Conservation (phyloP, 2,797 vertebrate genomes). For the Amblyopsis hoosieri region DNA sequence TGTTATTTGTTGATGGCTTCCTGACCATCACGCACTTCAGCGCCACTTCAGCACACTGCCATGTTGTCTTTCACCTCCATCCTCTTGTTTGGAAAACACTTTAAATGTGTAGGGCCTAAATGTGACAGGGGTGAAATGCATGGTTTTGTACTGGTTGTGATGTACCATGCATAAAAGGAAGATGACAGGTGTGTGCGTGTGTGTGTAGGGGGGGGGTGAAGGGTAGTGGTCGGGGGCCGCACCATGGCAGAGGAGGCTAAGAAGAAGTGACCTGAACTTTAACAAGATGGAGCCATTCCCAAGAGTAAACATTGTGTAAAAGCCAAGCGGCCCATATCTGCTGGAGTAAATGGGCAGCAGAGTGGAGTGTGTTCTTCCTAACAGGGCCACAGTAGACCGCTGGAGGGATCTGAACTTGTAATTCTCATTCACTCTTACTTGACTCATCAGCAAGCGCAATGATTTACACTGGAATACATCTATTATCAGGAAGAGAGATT, state of each 20-base stretch:
- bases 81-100: slow-evolving; percentile 9
- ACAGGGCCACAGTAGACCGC: slow-evolving; percentile 65
- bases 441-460: slow-evolving; percentile 46
- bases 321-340: slow-evolving; percentile 72
- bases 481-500: slow-evolving; percentile 34
- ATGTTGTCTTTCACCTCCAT: no score
- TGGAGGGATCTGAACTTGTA: slow-evolving; percentile 69
- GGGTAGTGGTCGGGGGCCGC: slow-evolving; percentile 45
- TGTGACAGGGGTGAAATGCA: slow-evolving; percentile 35
- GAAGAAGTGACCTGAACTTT: slow-evolving; percentile 77
- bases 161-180: slow-evolving; percentile 39
- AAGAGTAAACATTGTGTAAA: slow-evolving; percentile 81
- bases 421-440: slow-evolving; percentile 59
- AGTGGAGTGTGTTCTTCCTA: slow-evolving; percentile 71
- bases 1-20: neutral
- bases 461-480: slow-evolving; percentile 33
- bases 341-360: slow-evolving; percentile 74
- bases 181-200: slow-evolving; percentile 45
- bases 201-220: no score
- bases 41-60: no score
- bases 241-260: slow-evolving; percentile 40
- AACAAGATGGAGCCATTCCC: slow-evolving; percentile 78
- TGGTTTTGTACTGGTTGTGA: slow-evolving; percentile 54
- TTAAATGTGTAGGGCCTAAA: slow-evolving; percentile 31
- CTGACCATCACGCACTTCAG: no score